Evolutionary conservation across 1,140 invertebrate genomes (phyloP), one percentile per base, ranked within the genome.

Genomic region (Scaptomyza montana): DNA sequence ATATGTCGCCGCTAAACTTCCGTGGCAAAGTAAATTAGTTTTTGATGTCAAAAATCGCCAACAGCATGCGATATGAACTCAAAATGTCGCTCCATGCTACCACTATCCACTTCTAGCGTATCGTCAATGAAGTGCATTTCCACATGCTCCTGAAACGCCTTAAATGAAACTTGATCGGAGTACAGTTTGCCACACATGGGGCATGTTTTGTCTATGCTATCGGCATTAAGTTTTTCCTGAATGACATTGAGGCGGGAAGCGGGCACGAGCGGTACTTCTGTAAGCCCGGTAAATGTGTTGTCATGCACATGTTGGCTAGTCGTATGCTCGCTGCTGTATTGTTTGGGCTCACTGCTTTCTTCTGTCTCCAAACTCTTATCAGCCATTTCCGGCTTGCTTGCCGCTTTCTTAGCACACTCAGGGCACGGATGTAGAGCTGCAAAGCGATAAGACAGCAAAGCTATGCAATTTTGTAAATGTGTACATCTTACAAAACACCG

Each of bases 41-140:
- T 76, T 36, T 25, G 74, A 63, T 73, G 85, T 92, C 91, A 92
- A 63, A 92, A 92, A 53, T 92, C 85, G 6, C 91, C 84, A 13
- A 92, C 91, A 0, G 85, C 69, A 51, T 92, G 89, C 9, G 91
- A 92, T 36, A 92, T 76, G 13, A 92, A 87, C 56, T 92, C 91
- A 51, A 84, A 92, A 51, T 92, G 86, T 3, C 79, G 73, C 5
- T 92, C 91, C 25, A 90, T 68, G 62, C 87, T 80, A 41, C 25
- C 73, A 36, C 25, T 71, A 3, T 80, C 77, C 10, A 74, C 13
- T 1, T 91, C 80, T 1, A 74, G 46, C 12, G 72, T 56, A 1
- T 92, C 91, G 36, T 91, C 92, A 63, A 89, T 81, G 57, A 93
- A 93, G 84, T 93, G 93, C 71, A 90, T 91, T 71, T 93, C 92